These are phyloP conservation scores for Channa maculata DNA, from an alignment of 2,113 vertebrate species.

Conservation along the genomic window DNA sequence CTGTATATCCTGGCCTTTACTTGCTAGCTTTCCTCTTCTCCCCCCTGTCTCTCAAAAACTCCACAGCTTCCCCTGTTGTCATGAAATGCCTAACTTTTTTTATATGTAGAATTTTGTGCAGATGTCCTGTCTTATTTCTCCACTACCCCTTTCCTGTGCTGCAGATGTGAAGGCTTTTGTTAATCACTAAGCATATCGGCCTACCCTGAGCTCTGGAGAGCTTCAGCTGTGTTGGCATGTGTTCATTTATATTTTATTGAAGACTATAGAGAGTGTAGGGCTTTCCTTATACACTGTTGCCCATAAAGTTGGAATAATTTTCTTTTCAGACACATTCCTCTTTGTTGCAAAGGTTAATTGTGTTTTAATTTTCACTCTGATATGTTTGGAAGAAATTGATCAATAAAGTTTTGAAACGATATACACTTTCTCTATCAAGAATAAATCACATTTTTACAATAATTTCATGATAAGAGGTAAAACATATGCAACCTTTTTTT, in stretches of 20 bases:
- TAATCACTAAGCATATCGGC: conserved; percentile 31
- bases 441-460: no score
- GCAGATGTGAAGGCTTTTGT: conserved; percentile 52
- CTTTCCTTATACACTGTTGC: conserved; percentile 31
- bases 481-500: no score
- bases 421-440: no score
- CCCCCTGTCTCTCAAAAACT: not conserved
- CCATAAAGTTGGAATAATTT: no score
- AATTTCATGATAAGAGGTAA: no score
- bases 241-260: conserved; percentile 50
- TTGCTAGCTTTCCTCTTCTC: no score
- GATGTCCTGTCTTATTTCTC: conserved; percentile 38
- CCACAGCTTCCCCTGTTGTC: conserved; percentile 29
- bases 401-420: no score
- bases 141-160: conserved; percentile 21
- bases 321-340: not conserved
- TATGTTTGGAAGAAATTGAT: no score
- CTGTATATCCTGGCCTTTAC: no score
- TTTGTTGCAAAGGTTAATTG: not conserved
- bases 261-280: conserved; percentile 11
- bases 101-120: conserved; percentile 29
- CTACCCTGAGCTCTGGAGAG: conserved; percentile 24
- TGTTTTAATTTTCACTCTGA: no score
- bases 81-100: conserved; percentile 22
- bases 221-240: conserved; percentile 14